Evolutionary conservation across 2,797 vertebrate genomes (phyloP).

Genomic region (Chaunax sp.): DNA sequence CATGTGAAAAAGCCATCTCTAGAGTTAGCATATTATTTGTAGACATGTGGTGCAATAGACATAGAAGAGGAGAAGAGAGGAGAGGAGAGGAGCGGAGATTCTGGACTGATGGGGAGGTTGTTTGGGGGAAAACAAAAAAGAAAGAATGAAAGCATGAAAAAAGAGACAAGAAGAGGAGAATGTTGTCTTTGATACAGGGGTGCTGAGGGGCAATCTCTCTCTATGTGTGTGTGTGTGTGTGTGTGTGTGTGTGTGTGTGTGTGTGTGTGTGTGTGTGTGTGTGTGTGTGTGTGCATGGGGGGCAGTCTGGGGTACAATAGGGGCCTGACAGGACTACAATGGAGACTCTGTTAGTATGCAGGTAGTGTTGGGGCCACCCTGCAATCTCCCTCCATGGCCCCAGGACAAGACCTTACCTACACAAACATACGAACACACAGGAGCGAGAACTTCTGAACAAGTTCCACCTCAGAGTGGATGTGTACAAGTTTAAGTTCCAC

Average conservation of each 20-base stretch:
- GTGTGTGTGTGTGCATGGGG: conserved; percentile 36
- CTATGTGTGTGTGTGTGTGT: conserved; percentile 41
- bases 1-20: too few species aligned
- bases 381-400: conserved; percentile 73
- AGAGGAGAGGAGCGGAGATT: conserved; percentile 5
- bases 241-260: conserved; percentile 43
- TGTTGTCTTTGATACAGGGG: conserved; percentile 77
- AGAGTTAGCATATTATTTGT: too few species aligned
- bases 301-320: conserved; percentile 67
- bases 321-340: conserved; percentile 75
- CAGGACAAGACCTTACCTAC: conserved; percentile 70
- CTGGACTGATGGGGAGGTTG: conserved; percentile 50
- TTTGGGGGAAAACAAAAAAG: conserved; percentile 35
- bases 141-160: conserved; percentile 54
- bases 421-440: conserved; percentile 42
- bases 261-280: conserved; percentile 36
- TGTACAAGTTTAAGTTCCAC: conserved; percentile 13
- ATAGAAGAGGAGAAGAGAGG: not conserved
- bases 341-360: conserved; percentile 81
- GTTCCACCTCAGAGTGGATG: conserved; percentile 34
- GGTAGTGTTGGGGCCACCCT: conserved; percentile 81
- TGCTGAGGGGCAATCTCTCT: conserved; percentile 69
- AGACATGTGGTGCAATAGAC: too few species aligned
- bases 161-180: conserved; percentile 71
- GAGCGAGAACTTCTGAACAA: conserved; percentile 42